Base-by-base conservation (phyloP, 2,888 invertebrate species). In the Stenoptilia bipunctidactyla region DNA sequence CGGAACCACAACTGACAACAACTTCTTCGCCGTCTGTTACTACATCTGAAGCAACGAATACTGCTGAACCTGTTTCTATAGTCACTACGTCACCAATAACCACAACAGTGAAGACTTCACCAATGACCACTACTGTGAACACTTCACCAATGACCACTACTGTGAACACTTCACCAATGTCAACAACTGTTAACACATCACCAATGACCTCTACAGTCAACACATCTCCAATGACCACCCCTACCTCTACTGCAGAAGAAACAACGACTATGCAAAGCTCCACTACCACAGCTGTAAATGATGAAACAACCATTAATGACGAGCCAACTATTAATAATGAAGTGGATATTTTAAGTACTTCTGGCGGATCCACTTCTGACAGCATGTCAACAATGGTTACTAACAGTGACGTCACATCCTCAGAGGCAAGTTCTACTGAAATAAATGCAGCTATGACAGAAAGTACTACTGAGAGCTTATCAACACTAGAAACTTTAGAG, bases 401-500 rank as follows among this genome's bases (percentile, higher is more conserved):
- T 13, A 50, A 35, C 15, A 44, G 45, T 15, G n/a, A 38, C 15
- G 33, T 10, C 10, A 27, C 30, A 36, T 38, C 13, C 15, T 34
- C 41, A 35, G 37, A 42, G 34, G 36, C 34, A 12, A 42, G 15
- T 13, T 37, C 38, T n/a, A 36, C 49, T 2, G 45, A 48, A 43
- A 50, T 49, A 10, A 41, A 46, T 13, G 15, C 46, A 2, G 45
- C 45, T 20, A 27, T 38, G 13, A 42, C 45, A 10, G 37, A 42
- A 30, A 50, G 27, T 13, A 40, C 47, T 43, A 41, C 38, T 13
- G 38, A 40, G 15, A 60, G 48, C 39, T 60, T 54, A 36, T 56
- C 70, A 2, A 53, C 56, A 1, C 47, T 74, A 52, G 76, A 76
- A 56, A 76, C 71, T 1, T 58, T 76, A 1, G 56, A 71, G 45